Evolutionary conservation across 2,888 invertebrate genomes (phyloP).

Genomic region (Temnothorax ravouxi): DNA sequence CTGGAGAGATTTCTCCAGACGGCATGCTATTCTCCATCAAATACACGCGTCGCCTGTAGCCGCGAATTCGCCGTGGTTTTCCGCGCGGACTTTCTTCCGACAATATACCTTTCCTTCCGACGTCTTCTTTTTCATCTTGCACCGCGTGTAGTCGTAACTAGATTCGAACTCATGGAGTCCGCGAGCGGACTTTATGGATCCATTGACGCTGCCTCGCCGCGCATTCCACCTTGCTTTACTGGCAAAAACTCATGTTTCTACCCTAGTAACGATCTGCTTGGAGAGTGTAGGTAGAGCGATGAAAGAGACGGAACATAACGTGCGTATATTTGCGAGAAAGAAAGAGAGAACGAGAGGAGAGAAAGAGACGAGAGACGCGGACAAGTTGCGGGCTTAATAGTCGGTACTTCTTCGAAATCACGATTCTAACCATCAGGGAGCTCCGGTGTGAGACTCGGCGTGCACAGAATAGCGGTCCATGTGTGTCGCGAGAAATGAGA

Average conservation of each 20-base stretch:
- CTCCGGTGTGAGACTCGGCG: background rate
- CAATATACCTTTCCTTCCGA: conserved; percentile 8
- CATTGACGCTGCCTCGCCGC: conserved; percentile 43
- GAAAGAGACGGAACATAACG: background rate
- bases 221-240: conserved; percentile 53
- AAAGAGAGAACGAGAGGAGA: background rate
- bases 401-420: conserved; percentile 23
- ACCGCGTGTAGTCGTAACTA: conserved; percentile 6
- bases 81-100: conserved; percentile 21
- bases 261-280: conserved; percentile 32
- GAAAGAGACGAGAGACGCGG: conserved; percentile 23
- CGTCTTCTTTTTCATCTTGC: conserved; percentile 24
- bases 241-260: conserved; percentile 48
- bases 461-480: background rate
- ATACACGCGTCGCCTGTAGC: background rate
- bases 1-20: background rate
- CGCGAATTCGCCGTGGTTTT: conserved; percentile 20
- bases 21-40: background rate
- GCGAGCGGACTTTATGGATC: conserved; percentile 56
- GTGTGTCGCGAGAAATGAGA: conserved; percentile 14
- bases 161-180: conserved; percentile 16
- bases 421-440: conserved; percentile 24
- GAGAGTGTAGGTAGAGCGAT: background rate
- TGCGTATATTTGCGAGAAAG: background rate
- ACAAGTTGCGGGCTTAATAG: conserved; percentile 30